These are phyloP conservation scores for Argopecten irradians DNA, from an alignment of 1,140 invertebrate species.

Conservation along the genomic window DNA sequence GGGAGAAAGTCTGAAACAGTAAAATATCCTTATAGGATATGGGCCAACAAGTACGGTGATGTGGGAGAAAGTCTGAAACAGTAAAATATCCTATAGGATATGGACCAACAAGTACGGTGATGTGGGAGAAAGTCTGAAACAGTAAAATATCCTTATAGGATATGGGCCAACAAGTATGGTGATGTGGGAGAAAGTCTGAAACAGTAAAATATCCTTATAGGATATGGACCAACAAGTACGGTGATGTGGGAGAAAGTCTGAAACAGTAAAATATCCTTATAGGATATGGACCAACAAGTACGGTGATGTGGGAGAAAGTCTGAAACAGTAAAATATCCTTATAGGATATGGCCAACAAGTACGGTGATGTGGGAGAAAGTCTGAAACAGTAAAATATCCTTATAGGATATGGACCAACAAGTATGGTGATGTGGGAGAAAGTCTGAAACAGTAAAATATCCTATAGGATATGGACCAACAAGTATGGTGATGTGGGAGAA, in stretches of 20 bases:
- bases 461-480: too few species aligned
- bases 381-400: conserved; percentile 63
- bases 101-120: conserved; percentile 70
- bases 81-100: too few species aligned
- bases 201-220: too few species aligned
- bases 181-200: conserved; percentile 71
- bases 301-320: conserved; percentile 69
- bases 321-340: conserved; percentile 60
- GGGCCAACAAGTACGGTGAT: conserved; percentile 69
- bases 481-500: conserved; percentile 70
- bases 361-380: conserved; percentile 69
- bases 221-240: conserved; percentile 71
- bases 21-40: too few species aligned
- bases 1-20: conserved; percentile 69
- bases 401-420: too few species aligned
- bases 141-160: too few species aligned
- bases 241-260: conserved; percentile 72
- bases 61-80: conserved; percentile 71
- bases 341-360: too few species aligned
- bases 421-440: conserved; percentile 67
- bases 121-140: conserved; percentile 71
- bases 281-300: too few species aligned
- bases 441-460: conserved; percentile 67
- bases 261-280: too few species aligned
- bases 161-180: conserved; percentile 71